phyloP scores from a whole-genome alignment of 2,113 vertebrate species.

The Cettia cetti region DNA sequence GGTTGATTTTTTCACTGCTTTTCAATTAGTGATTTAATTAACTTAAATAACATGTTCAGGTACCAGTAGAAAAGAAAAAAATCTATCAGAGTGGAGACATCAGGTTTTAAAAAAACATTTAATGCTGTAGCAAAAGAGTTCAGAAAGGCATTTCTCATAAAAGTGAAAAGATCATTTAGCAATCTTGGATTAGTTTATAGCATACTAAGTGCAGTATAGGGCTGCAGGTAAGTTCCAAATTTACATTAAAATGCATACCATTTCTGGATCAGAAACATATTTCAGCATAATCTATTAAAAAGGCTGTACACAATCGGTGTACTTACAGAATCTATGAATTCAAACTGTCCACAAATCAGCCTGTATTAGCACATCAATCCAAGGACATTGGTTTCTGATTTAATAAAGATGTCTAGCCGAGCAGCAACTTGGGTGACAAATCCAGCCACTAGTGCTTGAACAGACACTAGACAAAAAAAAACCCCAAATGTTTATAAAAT shows the following conservation, averaged over 20 bases:
- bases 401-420: background rate
- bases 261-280: background rate
- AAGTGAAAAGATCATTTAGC: background rate
- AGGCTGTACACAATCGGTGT: background rate
- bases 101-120: background rate
- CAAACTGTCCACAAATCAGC: background rate
- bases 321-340: background rate
- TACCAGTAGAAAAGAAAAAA: background rate
- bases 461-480: background rate
- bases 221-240: background rate
- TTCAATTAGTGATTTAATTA: background rate
- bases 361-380: background rate
- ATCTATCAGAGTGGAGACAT: background rate
- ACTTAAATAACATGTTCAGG: background rate
- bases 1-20: background rate
- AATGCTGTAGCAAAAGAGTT: background rate
- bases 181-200: slow-evolving; percentile 25
- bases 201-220: background rate
- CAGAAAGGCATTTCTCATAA: slow-evolving; percentile 32
- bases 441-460: background rate
- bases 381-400: background rate
- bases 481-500: background rate
- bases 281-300: slow-evolving; percentile 4
- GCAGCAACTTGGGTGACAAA: background rate
- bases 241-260: background rate